These are phyloP conservation scores for Heptranchias perlo DNA, from an alignment of 2,113 vertebrate species.

Conservation along the genomic window DNA sequence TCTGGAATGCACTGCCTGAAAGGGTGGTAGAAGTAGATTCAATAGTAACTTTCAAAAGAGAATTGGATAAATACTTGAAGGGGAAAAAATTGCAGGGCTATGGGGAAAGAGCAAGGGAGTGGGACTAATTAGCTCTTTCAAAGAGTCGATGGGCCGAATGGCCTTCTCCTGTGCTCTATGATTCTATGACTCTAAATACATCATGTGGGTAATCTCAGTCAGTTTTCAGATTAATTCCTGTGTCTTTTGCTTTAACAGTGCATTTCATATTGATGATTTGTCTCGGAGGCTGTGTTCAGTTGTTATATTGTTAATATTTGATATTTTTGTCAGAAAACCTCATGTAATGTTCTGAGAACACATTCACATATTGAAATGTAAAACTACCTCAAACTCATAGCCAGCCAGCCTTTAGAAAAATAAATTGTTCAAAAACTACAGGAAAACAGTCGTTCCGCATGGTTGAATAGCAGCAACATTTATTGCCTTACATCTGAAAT, in stretches of 20 bases:
- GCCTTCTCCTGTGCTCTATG: background rate
- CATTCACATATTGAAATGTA: constrained; percentile 10
- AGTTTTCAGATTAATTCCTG: background rate
- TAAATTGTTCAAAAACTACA: background rate
- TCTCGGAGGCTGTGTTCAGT: background rate
- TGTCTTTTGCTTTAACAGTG: background rate
- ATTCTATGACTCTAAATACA: background rate
- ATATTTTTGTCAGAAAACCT: background rate
- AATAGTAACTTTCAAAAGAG: too few species aligned
- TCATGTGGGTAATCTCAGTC: background rate
- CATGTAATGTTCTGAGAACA: background rate
- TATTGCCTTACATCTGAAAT: background rate
- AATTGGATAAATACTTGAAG: background rate
- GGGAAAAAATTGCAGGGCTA: background rate
- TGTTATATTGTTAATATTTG: background rate
- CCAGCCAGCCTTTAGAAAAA: background rate
- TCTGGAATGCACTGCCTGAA: background rate
- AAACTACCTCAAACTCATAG: background rate
- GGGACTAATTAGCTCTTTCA: background rate
- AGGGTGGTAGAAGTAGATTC: background rate
- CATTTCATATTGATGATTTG: background rate
- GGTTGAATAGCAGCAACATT: background rate
- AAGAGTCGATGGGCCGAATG: too few species aligned
- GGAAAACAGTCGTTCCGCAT: background rate
- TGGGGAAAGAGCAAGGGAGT: background rate